phyloP scores from a whole-genome alignment of 2,797 vertebrate genomes.

The Thripadectes ignobilis region DNA sequence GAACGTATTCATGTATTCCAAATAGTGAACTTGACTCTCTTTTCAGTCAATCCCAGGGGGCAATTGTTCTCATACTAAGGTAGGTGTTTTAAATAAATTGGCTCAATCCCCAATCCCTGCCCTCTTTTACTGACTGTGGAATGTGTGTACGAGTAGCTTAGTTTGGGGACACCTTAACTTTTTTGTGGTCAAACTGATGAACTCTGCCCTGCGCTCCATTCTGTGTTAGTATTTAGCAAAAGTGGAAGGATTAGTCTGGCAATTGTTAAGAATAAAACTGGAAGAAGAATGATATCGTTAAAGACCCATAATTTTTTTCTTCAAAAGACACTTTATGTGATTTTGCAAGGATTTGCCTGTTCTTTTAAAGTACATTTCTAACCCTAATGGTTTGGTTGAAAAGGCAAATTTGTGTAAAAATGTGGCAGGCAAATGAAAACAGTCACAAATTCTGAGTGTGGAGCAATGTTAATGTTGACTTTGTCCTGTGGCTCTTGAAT shows the following conservation, averaged over 20 bases:
- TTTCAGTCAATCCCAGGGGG: background rate
- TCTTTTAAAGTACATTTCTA: background rate
- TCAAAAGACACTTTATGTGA: background rate
- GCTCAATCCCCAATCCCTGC: background rate
- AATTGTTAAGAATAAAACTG: background rate
- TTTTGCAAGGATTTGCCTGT: background rate
- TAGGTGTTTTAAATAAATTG: background rate
- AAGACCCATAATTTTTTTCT: background rate
- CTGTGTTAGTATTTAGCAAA: background rate
- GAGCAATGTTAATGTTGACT: background rate
- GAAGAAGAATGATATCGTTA: background rate
- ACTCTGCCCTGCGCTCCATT: background rate
- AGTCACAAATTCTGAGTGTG: background rate
- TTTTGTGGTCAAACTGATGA: background rate
- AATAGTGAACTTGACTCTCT: background rate
- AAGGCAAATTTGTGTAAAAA: background rate
- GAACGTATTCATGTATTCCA: background rate
- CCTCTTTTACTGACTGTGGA: background rate
- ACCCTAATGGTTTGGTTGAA: background rate
- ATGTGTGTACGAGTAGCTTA: background rate
- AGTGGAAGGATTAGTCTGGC: background rate
- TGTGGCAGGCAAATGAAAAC: background rate
- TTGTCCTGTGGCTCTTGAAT: background rate
- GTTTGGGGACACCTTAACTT: background rate
- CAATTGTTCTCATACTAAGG: background rate